These are phyloP conservation scores for Cryptocheilus praepositus DNA, from an alignment of 2,888 invertebrate genomes.

Conservation along the genomic window DNA sequence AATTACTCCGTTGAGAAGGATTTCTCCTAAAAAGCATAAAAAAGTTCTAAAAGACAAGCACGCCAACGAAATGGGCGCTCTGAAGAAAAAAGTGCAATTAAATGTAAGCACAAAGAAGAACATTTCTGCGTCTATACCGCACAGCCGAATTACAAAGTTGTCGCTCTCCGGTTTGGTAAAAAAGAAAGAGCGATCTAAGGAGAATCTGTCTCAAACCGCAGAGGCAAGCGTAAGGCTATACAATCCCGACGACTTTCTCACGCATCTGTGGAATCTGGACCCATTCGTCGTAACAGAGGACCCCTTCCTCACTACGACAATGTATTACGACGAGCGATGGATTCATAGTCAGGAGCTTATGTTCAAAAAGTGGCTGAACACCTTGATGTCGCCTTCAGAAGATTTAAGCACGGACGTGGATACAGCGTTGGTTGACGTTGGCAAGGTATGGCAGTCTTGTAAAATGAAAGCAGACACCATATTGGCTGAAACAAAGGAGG, in stretches of 20 bases:
- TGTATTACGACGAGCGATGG: constrained; percentile 82
- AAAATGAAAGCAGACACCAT: constrained; percentile 80
- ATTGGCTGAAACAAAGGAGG: constrained; percentile 83
- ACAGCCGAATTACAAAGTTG: constrained; percentile 59
- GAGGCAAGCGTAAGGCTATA: constrained; percentile 57
- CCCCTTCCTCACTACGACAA: constrained; percentile 79
- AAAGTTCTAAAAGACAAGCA: constrained; percentile 56
- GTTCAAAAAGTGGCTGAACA: constrained; percentile 88
- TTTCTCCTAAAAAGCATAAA: constrained; percentile 26
- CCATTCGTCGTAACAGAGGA: constrained; percentile 79
- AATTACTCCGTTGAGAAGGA: constrained; percentile 9
- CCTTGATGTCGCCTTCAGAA: constrained; percentile 83
- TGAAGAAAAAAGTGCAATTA: constrained; percentile 55
- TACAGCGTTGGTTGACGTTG: constrained; percentile 82
- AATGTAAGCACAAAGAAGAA: constrained; percentile 24
- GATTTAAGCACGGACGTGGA: constrained; percentile 79
- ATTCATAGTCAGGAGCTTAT: constrained; percentile 82
- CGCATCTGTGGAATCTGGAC: constrained; percentile 75
- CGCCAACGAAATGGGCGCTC: constrained; percentile 31
- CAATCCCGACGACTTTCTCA: constrained; percentile 68
- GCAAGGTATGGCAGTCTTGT: constrained; percentile 85
- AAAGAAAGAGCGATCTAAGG: constrained; percentile 25
- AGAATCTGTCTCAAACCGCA: constrained; percentile 14
- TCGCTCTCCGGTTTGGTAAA: constrained; percentile 53
- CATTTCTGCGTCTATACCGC: constrained; percentile 53